These are phyloP conservation scores for Anthopleura sola DNA, from an alignment of 64 coral and sea anemone species.

Conservation along the genomic window DNA sequence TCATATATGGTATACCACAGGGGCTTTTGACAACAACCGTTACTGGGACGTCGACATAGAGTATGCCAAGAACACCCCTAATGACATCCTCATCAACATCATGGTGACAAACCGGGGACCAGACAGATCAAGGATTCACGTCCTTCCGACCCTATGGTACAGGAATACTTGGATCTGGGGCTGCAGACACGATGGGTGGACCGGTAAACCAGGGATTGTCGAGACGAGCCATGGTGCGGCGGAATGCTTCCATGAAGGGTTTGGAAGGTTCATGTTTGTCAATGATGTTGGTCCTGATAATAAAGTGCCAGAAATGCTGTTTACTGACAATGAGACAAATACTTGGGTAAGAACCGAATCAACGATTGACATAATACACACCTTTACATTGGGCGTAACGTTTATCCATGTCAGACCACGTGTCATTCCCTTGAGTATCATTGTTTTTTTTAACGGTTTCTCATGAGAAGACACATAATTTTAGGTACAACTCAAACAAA, in stretches of 20 bases:
- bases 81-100: constrained; percentile 64
- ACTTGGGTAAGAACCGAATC: constrained; percentile 36
- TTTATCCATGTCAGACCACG: not conserved
- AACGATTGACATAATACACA: not conserved
- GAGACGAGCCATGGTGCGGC: constrained; percentile 27
- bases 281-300: constrained; percentile 29
- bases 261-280: constrained; percentile 42
- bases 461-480: too few relatives aligned
- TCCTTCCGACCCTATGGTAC: constrained; percentile 75
- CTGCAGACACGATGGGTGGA: constrained; percentile 40
- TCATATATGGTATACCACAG: not conserved
- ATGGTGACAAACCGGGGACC: constrained; percentile 69
- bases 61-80: constrained; percentile 69
- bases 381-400: too few relatives aligned
- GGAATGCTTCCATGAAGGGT: constrained; percentile 44
- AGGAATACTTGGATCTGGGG: constrained; percentile 83
- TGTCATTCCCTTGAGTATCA: too few relatives aligned
- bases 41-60: constrained; percentile 77
- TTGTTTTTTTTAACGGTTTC: too few relatives aligned
- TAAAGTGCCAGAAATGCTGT: constrained; percentile 44
- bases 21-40: constrained; percentile 51
- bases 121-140: constrained; percentile 43
- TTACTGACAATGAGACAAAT: constrained; percentile 91
- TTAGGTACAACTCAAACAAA: too few relatives aligned
- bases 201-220: constrained; percentile 34